Base-by-base conservation (phyloP, 2,797 vertebrate genomes). In the Premnoplex brunnescens region DNA sequence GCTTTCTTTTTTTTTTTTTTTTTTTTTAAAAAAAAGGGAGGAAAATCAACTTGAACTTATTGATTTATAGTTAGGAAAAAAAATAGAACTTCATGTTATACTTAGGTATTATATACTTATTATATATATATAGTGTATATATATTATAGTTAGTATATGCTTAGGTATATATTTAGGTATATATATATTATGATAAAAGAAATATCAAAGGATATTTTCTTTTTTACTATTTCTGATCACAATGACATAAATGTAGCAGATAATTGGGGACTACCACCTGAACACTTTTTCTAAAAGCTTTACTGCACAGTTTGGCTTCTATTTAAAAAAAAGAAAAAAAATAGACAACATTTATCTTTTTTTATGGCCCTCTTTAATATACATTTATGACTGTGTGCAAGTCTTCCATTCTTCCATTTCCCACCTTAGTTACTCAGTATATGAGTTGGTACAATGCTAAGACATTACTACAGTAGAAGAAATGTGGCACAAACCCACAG, bases 21-120 rank as follows among this genome's bases (percentile, higher is more conserved):
- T 39, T 37, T 37, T 37, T 37, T 37, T 37, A 37, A 49, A 90
- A 43, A 19, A 44, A 10, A 51, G 36, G 69, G 32, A 88, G 7
- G 34, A 56, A 95, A 96, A 86, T 76, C 19, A 90, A 52, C 37
- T 78, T 59, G 37, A 97, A 83, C 8, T 27, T 82, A 94, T 32
- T 94, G 60, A 95, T 95, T 74, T 67, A n/a, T 44, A 55, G 26
- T 71, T 90, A 83, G 91, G 46, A 84, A 73, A 83, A 81, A 81
- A 80, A 67, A 91, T 8, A 71, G 43, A 77, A 91, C 39, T 62
- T 46, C 88, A 39, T 91, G 4, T 5, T 46, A 22, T 92, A 93
- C 51, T 79, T 49, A 75, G 62, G 26, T 27, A 44, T 44, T 44
- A 20, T 20, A 44, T 44, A 44, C 9, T 20, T 20, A 43, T 18